Evolutionary conservation across 2,888 invertebrate species (phyloP), one percentile per base, ranked within the genome.

Genomic region (Eupithecia subfuscata): DNA sequence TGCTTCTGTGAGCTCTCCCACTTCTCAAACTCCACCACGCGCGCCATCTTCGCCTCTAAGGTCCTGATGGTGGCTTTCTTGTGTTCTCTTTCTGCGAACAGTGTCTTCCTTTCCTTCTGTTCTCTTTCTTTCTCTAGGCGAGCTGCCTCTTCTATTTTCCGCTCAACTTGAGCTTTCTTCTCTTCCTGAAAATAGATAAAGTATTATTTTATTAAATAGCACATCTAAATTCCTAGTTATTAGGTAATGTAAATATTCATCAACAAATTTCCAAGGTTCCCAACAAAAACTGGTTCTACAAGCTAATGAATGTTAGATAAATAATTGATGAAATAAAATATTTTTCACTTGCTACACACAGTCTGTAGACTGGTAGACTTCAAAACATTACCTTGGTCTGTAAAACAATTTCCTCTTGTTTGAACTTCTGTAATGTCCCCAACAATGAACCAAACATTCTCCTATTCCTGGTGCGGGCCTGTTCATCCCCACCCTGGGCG

Each of bases 371-470:
- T 60, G 25, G 22, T 60, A 16, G 63, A 25, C 8, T 30, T 2
- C 4, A 16, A 16, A 30, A 16, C 12, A 34, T 12, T 72, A 93
- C 94, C 95, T 97, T 98, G 84, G 97, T 97, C 90, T 98, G 98
- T 81, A 98, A 93, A 74, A 97, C 97, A 75, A 98, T 98, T 92
- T 99, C 98, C 88, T 99, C 99, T 87, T 98, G 98, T 85, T 98
- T 97, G 90, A 99, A 99, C 90, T 98, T 98, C 88, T 99, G 98
- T 82, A 99, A 92, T 18, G 99, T 99, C 7, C 99, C 99, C 73
- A 99, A 92, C 65, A 99, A 95, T 30, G 99, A 97, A 12, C 99
- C 99, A 94, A 99, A 99, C 97, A 99, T 99, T 75, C 99, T 96
- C 79, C 97, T 96, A 92, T 99, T 99, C 81, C 99, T 95, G 37